Evolutionary conservation across 2,797 vertebrate genomes (phyloP), one percentile per base, ranked within the genome.

Genomic region (Crenichthys baileyi): DNA sequence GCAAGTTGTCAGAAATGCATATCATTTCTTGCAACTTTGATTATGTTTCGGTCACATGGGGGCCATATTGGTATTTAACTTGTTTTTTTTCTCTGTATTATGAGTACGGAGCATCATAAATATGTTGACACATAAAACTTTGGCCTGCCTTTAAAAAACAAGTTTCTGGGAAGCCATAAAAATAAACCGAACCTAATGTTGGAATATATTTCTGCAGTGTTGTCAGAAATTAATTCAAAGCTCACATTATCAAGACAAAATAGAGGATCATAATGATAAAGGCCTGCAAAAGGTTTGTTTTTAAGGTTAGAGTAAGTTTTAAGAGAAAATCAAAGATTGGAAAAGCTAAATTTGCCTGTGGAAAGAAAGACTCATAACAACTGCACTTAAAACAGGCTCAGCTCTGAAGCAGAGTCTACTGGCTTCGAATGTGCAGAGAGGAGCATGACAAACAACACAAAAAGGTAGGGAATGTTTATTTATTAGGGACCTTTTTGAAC

Each of bases 401-500:
- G 58, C 58, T 80, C 50, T 74, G 4, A 65, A 8, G 22, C 55
- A 48, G 65, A 53, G 22, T 83, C 63, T 20, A 1, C 61, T 58
- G 24, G 73, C 56, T 67, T 72, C 0, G 36, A 41, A 46, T 75
- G 41, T 26, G 1, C 22, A 53, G n/a, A 53, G 16, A 20, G 26
- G 50, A 29, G 26, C 24, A 26, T 9, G 72, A 55, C 63, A 79
- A 29, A 75, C 61, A 55, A 58, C 70, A 79, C 60, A 29, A 51
- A 76, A 61, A 77, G 73, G 29, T 44, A 55, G n/a, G 29, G 71
- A 36, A 20, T 0, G 26, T 84, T 86, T 79, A 82, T 88, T 87
- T 84, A 44, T 82, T 50, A 77, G 71, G 79, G 82, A 86, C 79
- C 53, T 75, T 87, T 83, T 82, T 56, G 72, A 84, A 74, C 82